Percentiles rank a stretch among this genome's conserved stretches.
These are phyloP conservation scores for Silurus asotus DNA, from an alignment of 2,113 vertebrate species.

Conservation along the genomic window DNA sequence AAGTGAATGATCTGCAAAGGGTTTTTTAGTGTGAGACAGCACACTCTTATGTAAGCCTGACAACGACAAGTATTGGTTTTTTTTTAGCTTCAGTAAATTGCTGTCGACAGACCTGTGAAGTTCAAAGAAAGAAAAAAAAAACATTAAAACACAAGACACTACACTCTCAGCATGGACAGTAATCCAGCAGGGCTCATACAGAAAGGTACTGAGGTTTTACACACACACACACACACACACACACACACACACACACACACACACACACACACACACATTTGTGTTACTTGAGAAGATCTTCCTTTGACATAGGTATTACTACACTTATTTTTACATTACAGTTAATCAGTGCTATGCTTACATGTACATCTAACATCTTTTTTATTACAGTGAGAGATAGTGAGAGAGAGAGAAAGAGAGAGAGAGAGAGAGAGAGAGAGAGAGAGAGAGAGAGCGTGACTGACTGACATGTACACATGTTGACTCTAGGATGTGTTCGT, in stretches of 20 bases:
- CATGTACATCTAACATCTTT: not conserved
- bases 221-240: not conserved
- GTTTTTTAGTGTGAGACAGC: slow-evolving; percentile 32
- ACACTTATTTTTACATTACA: no score
- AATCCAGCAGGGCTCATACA: slow-evolving; percentile 23
- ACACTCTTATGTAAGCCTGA: slow-evolving; percentile 50
- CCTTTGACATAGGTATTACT: not conserved
- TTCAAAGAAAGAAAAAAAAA: slow-evolving; percentile 45
- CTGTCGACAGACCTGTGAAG: slow-evolving; percentile 51
- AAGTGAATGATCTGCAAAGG: slow-evolving; percentile 16
- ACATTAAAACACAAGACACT: slow-evolving; percentile 34
- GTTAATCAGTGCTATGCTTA: not conserved
- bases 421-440: no score
- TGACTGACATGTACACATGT: no score
- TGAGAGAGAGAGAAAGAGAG: no score
- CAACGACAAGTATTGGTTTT: slow-evolving; percentile 46
- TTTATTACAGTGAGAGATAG: no score
- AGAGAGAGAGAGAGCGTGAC: no score
- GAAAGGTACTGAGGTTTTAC: slow-evolving; percentile 2
- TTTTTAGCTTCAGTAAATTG: slow-evolving; percentile 40
- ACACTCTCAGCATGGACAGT: slow-evolving; percentile 20
- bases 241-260: not conserved
- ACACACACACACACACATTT: not conserved
- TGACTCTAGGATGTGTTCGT: not conserved
- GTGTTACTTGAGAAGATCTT: not conserved